phyloP scores from a whole-genome alignment of 2,113 vertebrate species.

The Lichenostomus cassidix region DNA sequence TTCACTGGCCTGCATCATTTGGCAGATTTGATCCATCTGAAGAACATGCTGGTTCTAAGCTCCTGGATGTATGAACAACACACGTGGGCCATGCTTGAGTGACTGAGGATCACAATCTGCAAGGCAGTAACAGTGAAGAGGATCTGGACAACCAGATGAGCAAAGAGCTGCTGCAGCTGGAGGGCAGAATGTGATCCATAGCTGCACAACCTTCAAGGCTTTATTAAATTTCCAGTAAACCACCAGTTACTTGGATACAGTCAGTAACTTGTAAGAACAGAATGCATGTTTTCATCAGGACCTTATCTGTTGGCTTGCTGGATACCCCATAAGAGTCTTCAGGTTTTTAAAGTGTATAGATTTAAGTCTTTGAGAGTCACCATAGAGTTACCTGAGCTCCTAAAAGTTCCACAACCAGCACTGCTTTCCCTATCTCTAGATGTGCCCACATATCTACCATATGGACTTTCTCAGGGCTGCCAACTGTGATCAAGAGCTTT shows the following conservation, averaged over 20 bases:
- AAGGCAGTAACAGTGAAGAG: neutral
- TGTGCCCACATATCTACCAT: neutral
- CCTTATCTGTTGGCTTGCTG: neutral
- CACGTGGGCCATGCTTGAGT: neutral
- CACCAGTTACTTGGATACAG: fast-evolving
- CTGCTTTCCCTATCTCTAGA: neutral
- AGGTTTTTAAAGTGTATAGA: neutral
- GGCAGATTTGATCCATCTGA: neutral
- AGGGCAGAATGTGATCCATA: neutral
- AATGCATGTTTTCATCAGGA: neutral
- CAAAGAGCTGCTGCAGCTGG: neutral
- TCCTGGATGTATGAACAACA: neutral
- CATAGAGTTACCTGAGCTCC: neutral
- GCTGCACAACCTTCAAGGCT: neutral
- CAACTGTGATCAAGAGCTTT: neutral
- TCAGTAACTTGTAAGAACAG: neutral
- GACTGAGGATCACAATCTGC: neutral
- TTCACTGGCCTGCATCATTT: neutral
- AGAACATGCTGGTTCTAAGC: neutral
- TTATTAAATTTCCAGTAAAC: neutral
- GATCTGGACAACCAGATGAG: neutral
- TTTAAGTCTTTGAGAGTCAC: neutral
- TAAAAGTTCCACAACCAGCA: neutral
- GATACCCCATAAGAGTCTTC: neutral
- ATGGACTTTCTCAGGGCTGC: neutral